These are phyloP conservation scores for Conchocele bisecta DNA, from an alignment of 2,888 invertebrate species.

Conservation along the genomic window DNA sequence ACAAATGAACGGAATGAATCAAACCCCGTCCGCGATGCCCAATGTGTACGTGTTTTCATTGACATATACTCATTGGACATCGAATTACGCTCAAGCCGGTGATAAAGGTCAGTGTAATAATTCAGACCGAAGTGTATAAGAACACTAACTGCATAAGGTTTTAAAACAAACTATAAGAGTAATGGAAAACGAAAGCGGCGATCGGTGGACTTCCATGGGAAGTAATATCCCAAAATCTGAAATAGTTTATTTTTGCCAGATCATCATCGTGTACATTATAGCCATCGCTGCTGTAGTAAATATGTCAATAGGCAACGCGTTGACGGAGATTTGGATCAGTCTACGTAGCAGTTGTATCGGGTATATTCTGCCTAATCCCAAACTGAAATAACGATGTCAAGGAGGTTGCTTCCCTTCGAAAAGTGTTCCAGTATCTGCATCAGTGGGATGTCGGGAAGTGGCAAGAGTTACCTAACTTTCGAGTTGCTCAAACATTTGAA, in stretches of 20 bases:
- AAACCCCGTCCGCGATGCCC: no score
- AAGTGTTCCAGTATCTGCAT: slow-evolving; percentile 33
- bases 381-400: no score
- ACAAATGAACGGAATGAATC: no score
- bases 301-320: slow-evolving; percentile 31
- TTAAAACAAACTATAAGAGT: no score
- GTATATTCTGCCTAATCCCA: no score
- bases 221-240: slow-evolving; percentile 25
- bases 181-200: not conserved
- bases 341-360: no score
- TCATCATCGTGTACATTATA: slow-evolving; percentile 31
- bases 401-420: slow-evolving; percentile 11
- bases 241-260: slow-evolving; percentile 43
- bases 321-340: slow-evolving; percentile 23
- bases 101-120: no score
- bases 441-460: slow-evolving; percentile 33
- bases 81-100: no score
- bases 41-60: no score
- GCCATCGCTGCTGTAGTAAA: slow-evolving; percentile 39
- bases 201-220: slow-evolving; percentile 32
- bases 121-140: no score
- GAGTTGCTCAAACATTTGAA: slow-evolving; percentile 17
- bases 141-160: no score
- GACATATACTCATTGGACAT: no score
- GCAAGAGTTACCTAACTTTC: slow-evolving; percentile 29